These are phyloP conservation scores for Troides aeacus DNA, from an alignment of 2,888 invertebrate genomes.

Conservation along the genomic window DNA sequence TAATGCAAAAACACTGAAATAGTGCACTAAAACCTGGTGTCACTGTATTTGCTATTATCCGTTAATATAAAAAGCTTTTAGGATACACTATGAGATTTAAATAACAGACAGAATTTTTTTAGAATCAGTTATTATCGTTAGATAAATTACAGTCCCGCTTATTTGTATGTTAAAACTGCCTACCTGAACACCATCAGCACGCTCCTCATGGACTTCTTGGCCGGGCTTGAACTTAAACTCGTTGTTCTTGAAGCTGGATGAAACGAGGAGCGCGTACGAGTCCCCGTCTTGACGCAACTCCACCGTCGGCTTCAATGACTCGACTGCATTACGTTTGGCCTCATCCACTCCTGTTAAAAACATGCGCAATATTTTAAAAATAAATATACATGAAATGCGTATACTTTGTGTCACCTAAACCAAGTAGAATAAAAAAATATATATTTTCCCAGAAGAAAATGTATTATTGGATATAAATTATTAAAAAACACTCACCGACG, in stretches of 20 bases:
- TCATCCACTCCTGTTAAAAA: conserved; percentile 88
- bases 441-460: background rate
- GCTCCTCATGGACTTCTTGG: conserved; percentile 94
- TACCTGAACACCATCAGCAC: conserved; percentile 93
- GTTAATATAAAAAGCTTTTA: background rate
- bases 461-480: background rate
- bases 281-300: conserved; percentile 90
- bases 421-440: no score
- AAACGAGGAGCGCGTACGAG: conserved; percentile 87
- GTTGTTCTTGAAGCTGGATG: conserved; percentile 93
- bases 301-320: conserved; percentile 89
- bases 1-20: no score
- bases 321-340: conserved; percentile 92
- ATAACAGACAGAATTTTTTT: no score
- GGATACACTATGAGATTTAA: background rate
- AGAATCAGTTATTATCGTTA: no score
- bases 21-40: no score
- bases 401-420: background rate
- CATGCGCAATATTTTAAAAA: background rate
- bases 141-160: no score
- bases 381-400: background rate
- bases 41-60: background rate
- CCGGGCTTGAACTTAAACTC: conserved; percentile 90
- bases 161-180: conserved; percentile 20
- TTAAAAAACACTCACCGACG: background rate